Percentiles rank a stretch among this genome's conserved stretches.
phyloP scores from a whole-genome alignment of 2,888 invertebrate species.

The Ichneumoninae sp. region DNA sequence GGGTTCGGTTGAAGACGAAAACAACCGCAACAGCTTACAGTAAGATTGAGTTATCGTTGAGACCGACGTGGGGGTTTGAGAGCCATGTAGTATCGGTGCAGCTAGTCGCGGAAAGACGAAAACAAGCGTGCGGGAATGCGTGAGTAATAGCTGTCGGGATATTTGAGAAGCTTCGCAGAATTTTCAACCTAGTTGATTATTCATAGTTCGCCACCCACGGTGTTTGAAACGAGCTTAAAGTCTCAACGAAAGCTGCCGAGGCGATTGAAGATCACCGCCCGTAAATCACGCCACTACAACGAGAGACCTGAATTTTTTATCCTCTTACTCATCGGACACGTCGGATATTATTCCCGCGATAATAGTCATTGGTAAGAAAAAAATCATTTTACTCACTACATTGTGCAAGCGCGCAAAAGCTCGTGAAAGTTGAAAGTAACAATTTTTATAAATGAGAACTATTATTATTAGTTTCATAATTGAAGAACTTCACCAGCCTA shows the following conservation, averaged over 20 bases:
- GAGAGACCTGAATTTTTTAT: neutral
- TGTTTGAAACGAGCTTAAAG: slow-evolving; percentile 11
- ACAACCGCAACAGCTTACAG: neutral
- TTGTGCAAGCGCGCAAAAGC: neutral
- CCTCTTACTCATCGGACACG: neutral
- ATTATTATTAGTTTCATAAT: too few relatives aligned
- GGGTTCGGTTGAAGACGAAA: neutral
- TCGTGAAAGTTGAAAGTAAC: too few relatives aligned
- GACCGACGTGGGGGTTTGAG: neutral
- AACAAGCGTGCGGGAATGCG: slow-evolving; percentile 5
- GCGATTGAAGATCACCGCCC: neutral
- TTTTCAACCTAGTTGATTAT: slow-evolving; percentile 46
- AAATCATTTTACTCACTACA: neutral
- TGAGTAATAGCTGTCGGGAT: slow-evolving; percentile 36
- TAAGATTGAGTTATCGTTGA: neutral
- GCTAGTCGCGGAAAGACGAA: neutral
- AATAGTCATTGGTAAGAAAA: neutral
- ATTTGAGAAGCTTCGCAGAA: neutral
- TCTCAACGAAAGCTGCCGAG: neutral
- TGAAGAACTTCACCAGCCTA: too few relatives aligned
- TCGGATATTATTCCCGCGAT: neutral
- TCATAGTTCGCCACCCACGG: slow-evolving; percentile 24
- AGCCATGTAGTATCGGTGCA: neutral
- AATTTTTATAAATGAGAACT: too few relatives aligned
- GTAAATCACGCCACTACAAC: neutral